Base-by-base conservation (phyloP, 2,888 invertebrate genomes). In the Leptopilina drosophilae region DNA sequence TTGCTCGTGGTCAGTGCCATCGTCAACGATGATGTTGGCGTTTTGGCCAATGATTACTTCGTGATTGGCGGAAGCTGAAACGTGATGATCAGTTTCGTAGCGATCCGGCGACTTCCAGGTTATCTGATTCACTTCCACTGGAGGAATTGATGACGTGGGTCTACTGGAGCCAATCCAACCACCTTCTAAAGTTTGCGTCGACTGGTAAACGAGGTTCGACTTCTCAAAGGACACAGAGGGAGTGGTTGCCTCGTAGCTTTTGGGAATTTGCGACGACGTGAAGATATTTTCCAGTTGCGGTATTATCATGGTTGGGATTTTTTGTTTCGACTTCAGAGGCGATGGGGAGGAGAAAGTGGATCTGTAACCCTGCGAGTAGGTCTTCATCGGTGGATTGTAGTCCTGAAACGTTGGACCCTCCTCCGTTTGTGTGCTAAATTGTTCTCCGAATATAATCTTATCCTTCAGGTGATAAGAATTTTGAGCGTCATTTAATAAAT, bases 141-240 rank as follows among this genome's bases (percentile, higher is more conserved):
- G 81, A 1, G 83, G 78, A 14, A 86, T 80, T 1, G 81, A 77
- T 20, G 82, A 78, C 0, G 80, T 77, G 0, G 85, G 82, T n/a
- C 82, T 82, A 76, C 83, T 83, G 46, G 77, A 81, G 0, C 77
- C 85, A 3, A 85, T 78, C 88, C 89, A 89, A 1, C 86, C 85
- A 5, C 85, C 87, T 2, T 87, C 84, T 1, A 88, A 66, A 0
- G 88, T 87, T 33, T 89, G 87, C 2, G 88, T 95, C 11, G 95
- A 94, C 84, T 95, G 95, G 85, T 94, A 95, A 77, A 95, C 93
- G 78, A 95, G 91, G 88, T 95, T 95, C 2, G 95, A 93, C 88
- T 94, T 94, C 89, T 95, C 94, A 9, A 95, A 90, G 56, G 94
- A 94, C 2, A 94, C 92, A 20, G 90, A 86, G 2, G 90, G 84